Evolutionary conservation across 2,797 vertebrate species (phyloP).

Genomic region (Pseudomugil tenellus): DNA sequence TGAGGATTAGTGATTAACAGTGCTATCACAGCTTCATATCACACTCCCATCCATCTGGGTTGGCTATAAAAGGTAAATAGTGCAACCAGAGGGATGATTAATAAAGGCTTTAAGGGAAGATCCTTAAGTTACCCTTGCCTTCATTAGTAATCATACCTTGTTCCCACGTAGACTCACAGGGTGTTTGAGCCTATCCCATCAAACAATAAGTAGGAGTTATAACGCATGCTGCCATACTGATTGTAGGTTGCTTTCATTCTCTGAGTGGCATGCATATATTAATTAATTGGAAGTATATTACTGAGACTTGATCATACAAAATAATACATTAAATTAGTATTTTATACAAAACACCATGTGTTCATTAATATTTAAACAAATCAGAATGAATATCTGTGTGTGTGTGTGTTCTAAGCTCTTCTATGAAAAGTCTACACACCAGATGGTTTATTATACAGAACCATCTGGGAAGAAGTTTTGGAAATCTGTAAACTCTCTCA

Average conservation of each 20-base stretch:
- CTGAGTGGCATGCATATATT: not conserved
- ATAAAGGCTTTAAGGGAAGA: not conserved
- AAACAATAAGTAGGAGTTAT: not conserved
- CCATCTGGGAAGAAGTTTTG: not conserved
- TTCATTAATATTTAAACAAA: not conserved
- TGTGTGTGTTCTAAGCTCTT: not conserved
- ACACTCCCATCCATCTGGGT: constrained; percentile 27
- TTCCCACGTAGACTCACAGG: not conserved
- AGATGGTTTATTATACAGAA: not conserved
- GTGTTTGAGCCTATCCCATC: constrained; percentile 1
- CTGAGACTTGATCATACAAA: not conserved
- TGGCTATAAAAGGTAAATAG: constrained; percentile 5
- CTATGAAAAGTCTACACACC: not conserved
- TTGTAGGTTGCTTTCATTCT: not conserved
- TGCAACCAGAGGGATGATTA: constrained; percentile 23
- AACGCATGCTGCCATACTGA: not conserved
- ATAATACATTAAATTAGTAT: not conserved
- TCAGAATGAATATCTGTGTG: not conserved
- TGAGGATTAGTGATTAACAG: constrained; percentile 56
- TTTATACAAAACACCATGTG: not conserved
- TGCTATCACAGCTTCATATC: constrained; percentile 2
- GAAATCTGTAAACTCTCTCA: not conserved
- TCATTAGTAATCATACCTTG: constrained; percentile 17
- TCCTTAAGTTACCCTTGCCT: not conserved
- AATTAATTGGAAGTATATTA: not conserved